Evolutionary conservation across 2,888 invertebrate species (phyloP), one percentile per base, ranked within the genome.

Genomic region (Dione vanillae): DNA sequence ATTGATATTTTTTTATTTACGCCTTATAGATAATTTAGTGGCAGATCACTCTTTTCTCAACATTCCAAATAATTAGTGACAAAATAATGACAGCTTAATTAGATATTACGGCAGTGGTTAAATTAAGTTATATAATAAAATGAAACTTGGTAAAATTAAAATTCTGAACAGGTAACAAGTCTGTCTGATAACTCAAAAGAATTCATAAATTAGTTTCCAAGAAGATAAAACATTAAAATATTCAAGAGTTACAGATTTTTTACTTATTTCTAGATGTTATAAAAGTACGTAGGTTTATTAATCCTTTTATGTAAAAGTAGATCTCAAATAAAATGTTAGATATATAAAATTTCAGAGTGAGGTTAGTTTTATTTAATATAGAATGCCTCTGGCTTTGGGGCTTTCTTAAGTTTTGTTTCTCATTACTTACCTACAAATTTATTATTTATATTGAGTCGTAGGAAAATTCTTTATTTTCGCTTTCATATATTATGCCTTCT

Each of bases 201-300:
- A 64, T 49, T 49, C 58, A 65, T 58, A 69, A 69, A 59, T 65
- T 51, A 49, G 51, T 54, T 54, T 54, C 16, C 43, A 54, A 62
- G 43, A 45, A 45, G 43, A 45, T 61, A 61, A 61, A 45, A 45
- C 10, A 61, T 27, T 61, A 45, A 61, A 61, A 61, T 61, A 61
- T 61, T 61, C 61, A 61, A 9, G n/a, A 56, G 56, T 56, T 56
- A 40, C 37, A 40, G 35, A 47, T 47, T 47, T 27, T n/a, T 35
- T 27, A 52, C 37, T 56, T 56, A 12, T 27, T 7, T 52, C 14
- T 52, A 12, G 37, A 16, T 37, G 16, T 56, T 40, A 40, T 16
- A 49, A 37, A 40, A 14, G 7, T 37, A 11, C 5, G 27, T 27
- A 37, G 37, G 14, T 12, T 59, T 41, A 59, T 58, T 51, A 37